Evolutionary conservation across 2,888 invertebrate species (phyloP).

Genomic region (Drosophila yooni): DNA sequence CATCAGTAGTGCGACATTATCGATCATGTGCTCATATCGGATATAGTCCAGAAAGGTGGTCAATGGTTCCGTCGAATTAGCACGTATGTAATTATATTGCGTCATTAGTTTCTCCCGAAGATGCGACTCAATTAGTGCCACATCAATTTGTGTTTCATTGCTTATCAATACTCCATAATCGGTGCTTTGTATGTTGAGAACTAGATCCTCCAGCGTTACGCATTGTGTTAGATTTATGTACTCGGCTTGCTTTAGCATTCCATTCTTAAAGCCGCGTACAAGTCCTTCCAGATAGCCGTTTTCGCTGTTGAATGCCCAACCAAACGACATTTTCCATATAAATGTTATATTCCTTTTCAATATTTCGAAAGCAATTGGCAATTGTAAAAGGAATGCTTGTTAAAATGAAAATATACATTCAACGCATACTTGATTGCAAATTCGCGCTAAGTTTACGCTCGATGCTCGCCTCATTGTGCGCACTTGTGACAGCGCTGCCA

Average conservation of each 20-base stretch:
- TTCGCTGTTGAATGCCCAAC: conserved; percentile 95
- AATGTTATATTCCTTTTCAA: conserved; percentile 1
- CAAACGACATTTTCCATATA: conserved; percentile 29
- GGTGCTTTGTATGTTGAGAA: conserved; percentile 97
- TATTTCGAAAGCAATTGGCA: not conserved
- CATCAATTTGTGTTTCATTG: conserved; percentile 96
- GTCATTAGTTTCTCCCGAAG: conserved; percentile 97
- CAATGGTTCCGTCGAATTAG: conserved; percentile 97
- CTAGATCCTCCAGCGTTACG: conserved; percentile 98
- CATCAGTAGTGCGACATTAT: conserved; percentile 97
- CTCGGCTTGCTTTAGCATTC: conserved; percentile 96
- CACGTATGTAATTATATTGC: conserved; percentile 97
- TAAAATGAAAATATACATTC: conserved; percentile 3
- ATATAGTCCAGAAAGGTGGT: conserved; percentile 98
- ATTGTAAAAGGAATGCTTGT: not conserved
- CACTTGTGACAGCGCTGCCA: conserved; percentile 34
- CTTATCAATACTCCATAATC: conserved; percentile 98
- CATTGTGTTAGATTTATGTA: conserved; percentile 99
- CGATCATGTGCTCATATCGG: conserved; percentile 99
- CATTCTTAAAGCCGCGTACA: conserved; percentile 98
- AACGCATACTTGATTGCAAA: conserved; percentile 34
- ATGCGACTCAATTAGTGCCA: conserved; percentile 97
- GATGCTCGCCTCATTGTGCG: not conserved
- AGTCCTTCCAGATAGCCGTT: conserved; percentile 98
- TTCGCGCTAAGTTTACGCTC: conserved; percentile 14